Evolutionary conservation across 2,113 vertebrate genomes (phyloP), one percentile per base, ranked within the genome.

Genomic region (Anarrhichthys ocellatus): DNA sequence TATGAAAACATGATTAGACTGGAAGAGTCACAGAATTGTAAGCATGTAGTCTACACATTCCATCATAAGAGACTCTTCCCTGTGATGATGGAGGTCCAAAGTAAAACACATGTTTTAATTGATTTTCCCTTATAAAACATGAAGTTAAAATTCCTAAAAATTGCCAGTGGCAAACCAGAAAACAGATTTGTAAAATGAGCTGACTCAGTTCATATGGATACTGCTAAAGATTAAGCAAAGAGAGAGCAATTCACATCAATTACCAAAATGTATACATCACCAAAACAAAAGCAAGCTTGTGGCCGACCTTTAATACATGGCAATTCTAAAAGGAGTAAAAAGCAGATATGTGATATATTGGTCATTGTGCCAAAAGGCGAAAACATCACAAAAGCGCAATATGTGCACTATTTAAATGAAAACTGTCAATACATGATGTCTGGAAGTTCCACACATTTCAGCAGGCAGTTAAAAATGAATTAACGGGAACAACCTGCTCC

Each of bases 261-360:
- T 85, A 92, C 85, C 90, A 44, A 90, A 90, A 90, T 74, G 34
- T 85, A 58, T 46, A 93, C 87, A 20, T 80, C 85, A 94, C 82
- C 89, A 82, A 83, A 91, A 87, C 86, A 65, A 90, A 91, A 94
- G 92, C 92, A 71, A 92, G 92, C 90, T 42, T 56, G 54, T 76
- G 91, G 87, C 83, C 74, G 61, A 68, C 15, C 81, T 59, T 73
- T 29, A 63, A 73, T 34, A 73, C 42, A 80, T 61, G 63, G 52
- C 81, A 66, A 78, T 22, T 59, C 38, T 83, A 68, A 83, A 73
- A 76, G 82, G 80, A 87, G 59, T 85, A 76, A 85, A 85, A 87
- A 83, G 87, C 75, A 65, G 71, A 76, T 84, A 82, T 74, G 80
- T 67, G 54, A 86, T 82, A 80, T 82, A 82, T 82, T 79, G 82